These are phyloP conservation scores for Silurus aristotelis DNA, from an alignment of 2,797 vertebrate species.

Conservation along the genomic window DNA sequence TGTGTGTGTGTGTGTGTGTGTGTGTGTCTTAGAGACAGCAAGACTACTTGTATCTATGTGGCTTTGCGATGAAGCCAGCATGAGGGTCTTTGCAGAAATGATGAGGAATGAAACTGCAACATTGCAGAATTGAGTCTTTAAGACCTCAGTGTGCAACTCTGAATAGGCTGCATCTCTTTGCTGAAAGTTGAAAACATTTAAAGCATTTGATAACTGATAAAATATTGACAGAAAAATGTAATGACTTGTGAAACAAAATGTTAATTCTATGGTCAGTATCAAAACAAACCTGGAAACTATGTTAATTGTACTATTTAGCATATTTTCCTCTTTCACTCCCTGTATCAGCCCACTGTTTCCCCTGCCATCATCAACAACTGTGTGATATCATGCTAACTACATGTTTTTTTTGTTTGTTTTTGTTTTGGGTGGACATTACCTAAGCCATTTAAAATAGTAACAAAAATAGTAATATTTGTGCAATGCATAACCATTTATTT, in stretches of 20 bases:
- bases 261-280: slow-evolving; percentile 11
- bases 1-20: not conserved
- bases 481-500: slow-evolving; percentile 10
- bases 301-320: slow-evolving; percentile 38
- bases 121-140: slow-evolving; percentile 39
- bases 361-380: slow-evolving; percentile 23
- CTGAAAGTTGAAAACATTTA: not conserved
- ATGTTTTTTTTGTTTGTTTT: not conserved
- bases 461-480: not conserved
- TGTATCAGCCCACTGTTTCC: slow-evolving; percentile 27
- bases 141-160: slow-evolving; percentile 29
- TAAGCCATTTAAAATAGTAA: no score
- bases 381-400: not conserved
- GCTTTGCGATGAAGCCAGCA: slow-evolving; percentile 29
- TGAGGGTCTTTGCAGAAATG: slow-evolving; percentile 54
- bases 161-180: not conserved
- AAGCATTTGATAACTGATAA: not conserved
- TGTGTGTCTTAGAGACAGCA: not conserved
- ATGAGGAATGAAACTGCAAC: slow-evolving; percentile 49
- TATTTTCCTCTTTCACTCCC: slow-evolving; percentile 40
- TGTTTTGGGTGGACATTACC: not conserved
- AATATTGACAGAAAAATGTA: not conserved
- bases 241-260: slow-evolving; percentile 23
- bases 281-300: slow-evolving; percentile 47
- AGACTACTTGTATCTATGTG: not conserved